Conservation (phyloP, 2,113 vertebrate genomes). For the Chlamydotis undulata region DNA sequence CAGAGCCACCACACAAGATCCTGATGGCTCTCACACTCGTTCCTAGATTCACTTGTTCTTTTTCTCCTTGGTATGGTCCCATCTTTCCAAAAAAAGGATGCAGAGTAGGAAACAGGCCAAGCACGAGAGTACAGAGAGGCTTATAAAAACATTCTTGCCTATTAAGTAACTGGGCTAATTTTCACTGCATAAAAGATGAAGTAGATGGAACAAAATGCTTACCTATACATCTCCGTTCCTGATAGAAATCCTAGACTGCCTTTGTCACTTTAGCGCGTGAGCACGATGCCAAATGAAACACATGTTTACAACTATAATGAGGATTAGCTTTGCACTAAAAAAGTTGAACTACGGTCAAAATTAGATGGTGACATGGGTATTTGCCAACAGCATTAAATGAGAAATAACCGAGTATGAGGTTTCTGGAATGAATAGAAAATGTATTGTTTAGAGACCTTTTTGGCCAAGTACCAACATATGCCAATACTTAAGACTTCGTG, state of each 20-base stretch:
- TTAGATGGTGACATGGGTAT: constrained; percentile 72
- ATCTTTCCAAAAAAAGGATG: not conserved
- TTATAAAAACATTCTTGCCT: constrained; percentile 3
- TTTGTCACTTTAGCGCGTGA: constrained; percentile 59
- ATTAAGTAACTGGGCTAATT: constrained; percentile 12
- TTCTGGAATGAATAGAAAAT: constrained; percentile 71
- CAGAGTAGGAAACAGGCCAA: not conserved
- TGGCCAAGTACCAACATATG: constrained; percentile 69
- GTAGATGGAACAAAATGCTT: not conserved
- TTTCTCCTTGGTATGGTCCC: not conserved
- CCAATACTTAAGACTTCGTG: constrained; percentile 71
- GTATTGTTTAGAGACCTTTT: constrained; percentile 67
- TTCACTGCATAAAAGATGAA: not conserved
- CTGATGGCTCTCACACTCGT: not conserved
- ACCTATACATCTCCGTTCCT: constrained; percentile 9
- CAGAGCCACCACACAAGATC: not conserved
- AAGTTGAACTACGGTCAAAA: constrained; percentile 68
- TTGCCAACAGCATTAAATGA: constrained; percentile 73
- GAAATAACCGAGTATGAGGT: constrained; percentile 70
- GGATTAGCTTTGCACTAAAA: constrained; percentile 66
- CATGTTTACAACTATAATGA: constrained; percentile 72
- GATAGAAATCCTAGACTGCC: constrained; percentile 26
- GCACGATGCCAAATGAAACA: constrained; percentile 68
- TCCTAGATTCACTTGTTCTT: not conserved
- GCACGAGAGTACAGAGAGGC: not conserved